phyloP scores from a whole-genome alignment of 1,140 invertebrate genomes.

The Paraescarpia echinospica region DNA sequence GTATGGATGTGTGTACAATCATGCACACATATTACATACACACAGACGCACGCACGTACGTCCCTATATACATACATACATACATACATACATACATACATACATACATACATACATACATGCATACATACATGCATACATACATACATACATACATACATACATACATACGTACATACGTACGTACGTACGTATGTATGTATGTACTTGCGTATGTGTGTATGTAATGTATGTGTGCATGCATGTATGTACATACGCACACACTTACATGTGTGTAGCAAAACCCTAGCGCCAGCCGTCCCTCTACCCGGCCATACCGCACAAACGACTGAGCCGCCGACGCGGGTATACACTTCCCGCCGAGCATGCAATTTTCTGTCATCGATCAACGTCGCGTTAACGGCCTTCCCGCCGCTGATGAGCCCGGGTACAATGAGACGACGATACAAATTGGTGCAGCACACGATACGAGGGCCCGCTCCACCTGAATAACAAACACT shows the following conservation, averaged over 20 bases:
- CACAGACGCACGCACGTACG: no score
- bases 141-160: constrained; percentile 13
- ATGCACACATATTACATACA: no score
- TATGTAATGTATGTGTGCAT: neutral
- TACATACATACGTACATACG: neutral
- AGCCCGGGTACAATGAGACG: neutral
- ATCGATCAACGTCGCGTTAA: neutral
- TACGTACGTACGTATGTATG: neutral
- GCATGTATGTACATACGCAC: neutral
- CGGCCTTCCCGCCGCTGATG: neutral
- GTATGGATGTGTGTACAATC: no score
- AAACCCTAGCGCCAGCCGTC: no score
- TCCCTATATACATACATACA: neutral
- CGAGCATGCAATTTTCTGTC: neutral
- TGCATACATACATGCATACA: neutral
- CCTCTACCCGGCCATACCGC: neutral
- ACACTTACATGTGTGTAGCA: no score
- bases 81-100: no score
- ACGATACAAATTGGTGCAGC: neutral
- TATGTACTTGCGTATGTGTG: no score
- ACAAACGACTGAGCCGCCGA: neutral
- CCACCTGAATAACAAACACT: neutral
- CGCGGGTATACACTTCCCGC: neutral
- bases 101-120: neutral
- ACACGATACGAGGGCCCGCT: neutral